A percentile compares a stretch with the other conserved stretches of the same genome.
phyloP scores from a whole-genome alignment of 2,888 invertebrate species.

The Eremobia ochroleuca region DNA sequence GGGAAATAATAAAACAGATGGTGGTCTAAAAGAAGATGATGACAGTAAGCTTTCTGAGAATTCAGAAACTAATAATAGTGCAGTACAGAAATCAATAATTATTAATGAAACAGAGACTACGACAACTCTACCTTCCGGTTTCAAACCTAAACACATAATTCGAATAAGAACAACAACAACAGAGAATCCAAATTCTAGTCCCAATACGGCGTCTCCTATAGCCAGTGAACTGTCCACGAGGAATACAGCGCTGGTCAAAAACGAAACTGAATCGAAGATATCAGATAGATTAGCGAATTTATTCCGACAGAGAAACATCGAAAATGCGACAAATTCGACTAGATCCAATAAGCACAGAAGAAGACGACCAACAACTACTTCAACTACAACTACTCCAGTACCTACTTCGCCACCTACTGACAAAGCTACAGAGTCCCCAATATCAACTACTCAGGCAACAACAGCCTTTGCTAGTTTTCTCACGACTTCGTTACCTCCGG shows the following conservation, averaged over 20 bases:
- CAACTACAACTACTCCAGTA: conserved; percentile 75
- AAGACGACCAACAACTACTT: conserved; percentile 87
- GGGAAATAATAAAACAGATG: conserved; percentile 87
- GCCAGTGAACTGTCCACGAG: conserved; percentile 76
- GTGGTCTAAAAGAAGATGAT: conserved; percentile 75
- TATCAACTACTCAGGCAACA: conserved; percentile 62
- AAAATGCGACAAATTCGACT: conserved; percentile 76
- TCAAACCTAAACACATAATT: conserved; percentile 81
- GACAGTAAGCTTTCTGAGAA: conserved; percentile 75
- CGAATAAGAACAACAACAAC: conserved; percentile 87
- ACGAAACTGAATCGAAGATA: conserved; percentile 76
- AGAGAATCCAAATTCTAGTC: conserved; percentile 75
- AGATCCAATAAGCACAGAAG: conserved; percentile 82
- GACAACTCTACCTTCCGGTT: conserved; percentile 63
- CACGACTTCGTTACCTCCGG: conserved; percentile 65
- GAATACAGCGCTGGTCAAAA: conserved; percentile 70
- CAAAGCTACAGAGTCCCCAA: conserved; percentile 36
- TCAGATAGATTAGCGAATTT: conserved; percentile 79
- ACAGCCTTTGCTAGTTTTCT: conserved; percentile 62
- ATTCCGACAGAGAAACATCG: conserved; percentile 78
- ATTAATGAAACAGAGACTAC: conserved; percentile 79
- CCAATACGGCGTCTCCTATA: conserved; percentile 79
- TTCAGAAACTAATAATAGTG: conserved; percentile 70
- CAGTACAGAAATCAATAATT: conserved; percentile 70
- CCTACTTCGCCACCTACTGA: conserved; percentile 50